These are phyloP conservation scores for Drosophila navojoa DNA, from an alignment of 1,140 invertebrate species.

Conservation along the genomic window DNA sequence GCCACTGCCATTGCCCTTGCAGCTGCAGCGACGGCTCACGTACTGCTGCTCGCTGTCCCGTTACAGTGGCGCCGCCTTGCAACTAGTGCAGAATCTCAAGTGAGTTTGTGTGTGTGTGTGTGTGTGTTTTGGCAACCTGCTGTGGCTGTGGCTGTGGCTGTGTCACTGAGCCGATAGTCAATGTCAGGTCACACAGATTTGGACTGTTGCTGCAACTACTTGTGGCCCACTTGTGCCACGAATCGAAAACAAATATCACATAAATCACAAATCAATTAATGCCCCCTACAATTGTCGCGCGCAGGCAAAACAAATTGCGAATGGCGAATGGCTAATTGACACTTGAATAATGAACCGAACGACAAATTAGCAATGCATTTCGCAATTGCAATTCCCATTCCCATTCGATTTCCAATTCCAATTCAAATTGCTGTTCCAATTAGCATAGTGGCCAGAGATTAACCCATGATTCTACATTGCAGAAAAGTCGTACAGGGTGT, in stretches of 20 bases:
- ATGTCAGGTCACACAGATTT: constrained; percentile 51
- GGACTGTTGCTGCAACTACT: constrained; percentile 38
- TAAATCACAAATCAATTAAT: constrained; percentile 72
- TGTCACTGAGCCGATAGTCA: constrained; percentile 11
- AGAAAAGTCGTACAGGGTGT: constrained; percentile 89
- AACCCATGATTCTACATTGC: constrained; percentile 59
- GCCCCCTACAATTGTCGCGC: constrained; percentile 38
- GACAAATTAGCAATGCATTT: constrained; percentile 9
- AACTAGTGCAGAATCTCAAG: constrained; percentile 80
- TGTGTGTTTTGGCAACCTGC: constrained; percentile 53
- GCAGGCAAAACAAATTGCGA: constrained; percentile 56
- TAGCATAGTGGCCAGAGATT: constrained; percentile 39
- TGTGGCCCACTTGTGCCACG: not conserved
- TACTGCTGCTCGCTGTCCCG: constrained; percentile 77
- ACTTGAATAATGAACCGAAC: constrained; percentile 54
- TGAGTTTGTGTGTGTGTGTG: constrained; percentile 51
- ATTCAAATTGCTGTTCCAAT: constrained; percentile 3
- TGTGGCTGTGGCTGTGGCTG: constrained; percentile 45
- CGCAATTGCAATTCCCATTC: not conserved
- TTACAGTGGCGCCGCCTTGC: constrained; percentile 74
- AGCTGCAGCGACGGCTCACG: constrained; percentile 71
- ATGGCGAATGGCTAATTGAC: constrained; percentile 36
- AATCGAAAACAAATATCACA: constrained; percentile 28
- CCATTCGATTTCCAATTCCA: too few relatives aligned
- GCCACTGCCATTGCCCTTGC: constrained; percentile 53